These are phyloP conservation scores for Moxostoma hubbsi DNA, from an alignment of 2,797 vertebrate genomes.

Conservation along the genomic window DNA sequence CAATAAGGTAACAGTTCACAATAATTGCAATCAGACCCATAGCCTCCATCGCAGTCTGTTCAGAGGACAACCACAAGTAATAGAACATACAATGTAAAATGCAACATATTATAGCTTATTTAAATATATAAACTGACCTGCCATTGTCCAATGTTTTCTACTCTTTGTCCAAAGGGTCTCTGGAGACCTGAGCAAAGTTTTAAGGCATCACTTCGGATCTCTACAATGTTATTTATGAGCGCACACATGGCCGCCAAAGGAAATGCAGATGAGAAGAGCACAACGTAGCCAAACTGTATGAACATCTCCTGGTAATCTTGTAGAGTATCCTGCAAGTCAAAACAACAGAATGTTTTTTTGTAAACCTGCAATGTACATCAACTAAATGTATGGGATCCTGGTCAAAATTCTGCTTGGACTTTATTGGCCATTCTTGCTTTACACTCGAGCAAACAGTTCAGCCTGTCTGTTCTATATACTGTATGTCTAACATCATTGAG, in stretches of 20 bases:
- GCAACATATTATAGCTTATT: background rate
- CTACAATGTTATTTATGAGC: conserved; percentile 95
- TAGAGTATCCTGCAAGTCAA: conserved; percentile 87
- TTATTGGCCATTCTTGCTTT: background rate
- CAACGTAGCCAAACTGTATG: conserved; percentile 96
- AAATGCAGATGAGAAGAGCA: conserved; percentile 96
- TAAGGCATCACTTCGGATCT: conserved; percentile 97
- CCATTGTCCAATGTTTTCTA: conserved; percentile 96
- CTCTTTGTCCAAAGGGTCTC: conserved; percentile 90
- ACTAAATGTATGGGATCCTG: background rate
- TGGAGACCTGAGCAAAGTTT: conserved; percentile 94
- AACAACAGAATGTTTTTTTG: background rate
- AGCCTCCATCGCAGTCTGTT: conserved; percentile 93
- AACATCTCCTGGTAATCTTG: conserved; percentile 99
- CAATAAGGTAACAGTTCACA: conserved; percentile 97
- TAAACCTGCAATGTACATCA: background rate
- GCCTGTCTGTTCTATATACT: no score
- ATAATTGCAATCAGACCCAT: conserved; percentile 95
- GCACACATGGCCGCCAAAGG: conserved; percentile 94
- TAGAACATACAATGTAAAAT: conserved; percentile 27
- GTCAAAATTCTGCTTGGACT: background rate
- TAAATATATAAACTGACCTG: conserved; percentile 77
- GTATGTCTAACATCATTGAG: background rate
- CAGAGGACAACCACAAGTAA: conserved; percentile 29
- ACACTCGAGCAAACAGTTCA: no score